Evolutionary conservation across 1,140 invertebrate genomes (phyloP), one percentile per base, ranked within the genome.

Genomic region (Panagrolaimus sp.): DNA sequence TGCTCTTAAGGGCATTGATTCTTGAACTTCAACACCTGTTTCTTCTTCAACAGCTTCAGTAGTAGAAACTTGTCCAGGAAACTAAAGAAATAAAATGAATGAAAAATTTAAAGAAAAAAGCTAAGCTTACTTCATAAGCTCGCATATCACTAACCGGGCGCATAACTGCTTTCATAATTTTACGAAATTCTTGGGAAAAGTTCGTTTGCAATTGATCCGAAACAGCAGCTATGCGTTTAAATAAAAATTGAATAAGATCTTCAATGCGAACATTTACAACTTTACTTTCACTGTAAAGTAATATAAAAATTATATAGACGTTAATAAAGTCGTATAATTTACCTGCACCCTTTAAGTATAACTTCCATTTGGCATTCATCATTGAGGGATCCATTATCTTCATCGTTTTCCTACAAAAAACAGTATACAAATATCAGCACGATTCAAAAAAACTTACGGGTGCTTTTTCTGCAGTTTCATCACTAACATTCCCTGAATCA

Each of bases 151-250:
- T 79, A 16, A 80, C 68, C 11, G 80, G 80, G 65, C 83, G 80
- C 85, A 97, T 96, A 47, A 98, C 93, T 66, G 90, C 90, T 79
- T 96, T 94, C 23, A 98, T 86, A 66, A 98, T 96, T 83, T 96
- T 92, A 5, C 96, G 86, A 31, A 98, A 85, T 84, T 98, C 96
- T 20, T 92, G 91, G 1, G 96, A 95, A 84, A 94, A 98, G 85
- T 98, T 98, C 0, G 94, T 96, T 85, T 98, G 96, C n/a, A 98
- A 85, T 83, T 98, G 95, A 85, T 98, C 96, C 1, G 96, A 95
- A 0, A 98, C 95, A 7, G 94, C 95, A 63, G 93, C 92, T 74
- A 98, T 94, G 80, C 93, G 97, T 0, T 98, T 94, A 86, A 97
- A 98, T 7, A 98, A 86, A 45, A 93, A 89, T 85, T 98, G 95